Evolutionary conservation across 2,113 vertebrate genomes (phyloP), one percentile per base, ranked within the genome.

Genomic region (Heterochromis multidens): DNA sequence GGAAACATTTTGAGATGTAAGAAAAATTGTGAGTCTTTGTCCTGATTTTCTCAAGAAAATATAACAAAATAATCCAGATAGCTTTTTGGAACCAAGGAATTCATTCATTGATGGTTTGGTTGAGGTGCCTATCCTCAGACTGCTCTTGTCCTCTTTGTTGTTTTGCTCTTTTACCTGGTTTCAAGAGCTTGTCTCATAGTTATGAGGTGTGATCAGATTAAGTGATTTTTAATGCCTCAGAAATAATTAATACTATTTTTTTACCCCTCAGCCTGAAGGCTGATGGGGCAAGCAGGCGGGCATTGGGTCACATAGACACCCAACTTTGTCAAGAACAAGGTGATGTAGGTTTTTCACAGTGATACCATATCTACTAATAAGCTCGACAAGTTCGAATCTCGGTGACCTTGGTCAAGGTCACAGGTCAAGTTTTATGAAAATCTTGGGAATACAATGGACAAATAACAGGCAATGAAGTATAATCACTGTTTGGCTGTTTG

Each of bases 391-490:
- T 33, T 33, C 29, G 11, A 62, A 62, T 61, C 6, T 21, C 37
- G 33, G 21, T 23, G 33, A 0, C 61, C 33, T 63, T 63, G 21
- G 33, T 11, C 0, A 63, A 8, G 21, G 1, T 37, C 33, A 37
- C 19, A 63, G 61, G 61, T 63, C 6, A 63, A 8, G 62, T 65
- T 65, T 37, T 23, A 21, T 65, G 33, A 63, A 63, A 63, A 23
- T 63, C 61, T 65, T 65, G 37, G n/a, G n/a, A n/a, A n/a, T n/a
- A n/a, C n/a, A n/a, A n/a, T n/a, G n/a, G 21, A 65, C 21, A 65
- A 65, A 65, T 65, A 37, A 65, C 61, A 63, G 2, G 6, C 33
- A 37, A 0, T 63, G 61, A 63, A 63, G 61, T 37, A 63, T 63
- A 63, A 37, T 37, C 33, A 63, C 61, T 37, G 33, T 63, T 63